phyloP scores from a whole-genome alignment of 2,797 vertebrate species.

The Tympanoctomys barrerae region DNA sequence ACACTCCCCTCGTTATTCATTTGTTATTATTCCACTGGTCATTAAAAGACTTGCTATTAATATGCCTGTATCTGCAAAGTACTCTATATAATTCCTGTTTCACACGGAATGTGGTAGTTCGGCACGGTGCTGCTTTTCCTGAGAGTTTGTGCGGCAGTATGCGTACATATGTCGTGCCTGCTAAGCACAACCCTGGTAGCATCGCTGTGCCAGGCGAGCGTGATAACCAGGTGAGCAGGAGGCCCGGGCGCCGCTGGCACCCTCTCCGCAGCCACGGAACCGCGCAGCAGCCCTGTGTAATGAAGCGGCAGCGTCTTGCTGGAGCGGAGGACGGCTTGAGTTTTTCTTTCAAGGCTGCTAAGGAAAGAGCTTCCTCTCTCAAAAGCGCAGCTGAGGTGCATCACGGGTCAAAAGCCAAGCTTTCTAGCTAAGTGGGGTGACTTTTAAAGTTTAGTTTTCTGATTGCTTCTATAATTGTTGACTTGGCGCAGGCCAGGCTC shows the following conservation, averaged over 20 bases:
- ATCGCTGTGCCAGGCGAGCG: neutral
- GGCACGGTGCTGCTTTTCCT: neutral
- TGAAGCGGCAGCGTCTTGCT: slow-evolving; percentile 79
- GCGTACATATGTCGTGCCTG: neutral
- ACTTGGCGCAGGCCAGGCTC: neutral
- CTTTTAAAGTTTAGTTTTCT: slow-evolving; percentile 69
- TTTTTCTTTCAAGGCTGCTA: slow-evolving; percentile 1
- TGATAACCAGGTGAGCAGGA: too few species aligned
- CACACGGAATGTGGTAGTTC: neutral
- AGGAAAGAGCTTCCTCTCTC: slow-evolving; percentile 64
- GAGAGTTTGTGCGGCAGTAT: neutral
- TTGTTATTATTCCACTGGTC: neutral
- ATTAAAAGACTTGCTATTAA: neutral
- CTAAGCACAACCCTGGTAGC: slow-evolving; percentile 12
- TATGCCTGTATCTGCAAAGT: accelerated
- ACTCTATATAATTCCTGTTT: neutral
- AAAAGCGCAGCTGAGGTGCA: neutral
- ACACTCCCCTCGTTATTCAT: neutral
- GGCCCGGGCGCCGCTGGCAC: too few species aligned
- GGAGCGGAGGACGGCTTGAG: slow-evolving; percentile 52
- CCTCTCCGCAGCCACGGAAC: too few species aligned
- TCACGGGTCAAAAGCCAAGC: slow-evolving; percentile 10
- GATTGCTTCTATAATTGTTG: neutral
- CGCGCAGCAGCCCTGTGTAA: slow-evolving; percentile 49
- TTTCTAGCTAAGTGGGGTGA: slow-evolving; percentile 77